Conservation (phyloP, 2,113 vertebrate genomes). For the Xiphophorus couchianus region DNA sequence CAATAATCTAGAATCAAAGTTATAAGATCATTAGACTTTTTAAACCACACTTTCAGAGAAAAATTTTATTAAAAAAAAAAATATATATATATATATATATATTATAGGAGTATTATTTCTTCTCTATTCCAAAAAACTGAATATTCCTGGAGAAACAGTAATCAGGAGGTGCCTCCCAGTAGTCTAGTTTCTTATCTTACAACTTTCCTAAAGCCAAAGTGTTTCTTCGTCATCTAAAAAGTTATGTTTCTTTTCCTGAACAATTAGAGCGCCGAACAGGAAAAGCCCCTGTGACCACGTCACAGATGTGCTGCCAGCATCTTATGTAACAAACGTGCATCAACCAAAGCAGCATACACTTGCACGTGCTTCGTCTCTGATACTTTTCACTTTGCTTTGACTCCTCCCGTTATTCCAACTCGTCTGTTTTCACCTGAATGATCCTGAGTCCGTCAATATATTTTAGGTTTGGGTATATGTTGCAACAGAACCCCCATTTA, state of each 20-base stretch:
- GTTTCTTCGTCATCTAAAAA: conserved; percentile 32
- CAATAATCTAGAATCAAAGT: conserved; percentile 1
- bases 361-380: conserved; percentile 21
- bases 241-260: conserved; percentile 37
- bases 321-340: conserved; percentile 46
- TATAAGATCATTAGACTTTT: background rate
- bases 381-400: conserved; percentile 30
- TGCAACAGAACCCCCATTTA: background rate
- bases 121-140: background rate
- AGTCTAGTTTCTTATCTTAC: background rate
- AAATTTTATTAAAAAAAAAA: no score
- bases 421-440: background rate
- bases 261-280: conserved; percentile 27
- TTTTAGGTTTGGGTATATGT: background rate
- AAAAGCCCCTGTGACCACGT: conserved; percentile 40
- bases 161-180: background rate
- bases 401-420: background rate
- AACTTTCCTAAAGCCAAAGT: background rate
- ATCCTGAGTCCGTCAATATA: background rate
- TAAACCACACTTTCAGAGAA: background rate
- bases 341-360: conserved; percentile 9
- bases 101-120: background rate
- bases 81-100: no score
- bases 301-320: conserved; percentile 38
- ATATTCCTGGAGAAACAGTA: background rate